A percentile compares a stretch with the other conserved stretches of the same genome.
phyloP scores from a whole-genome alignment of 2,797 vertebrate species.

The Danionella dracula region DNA sequence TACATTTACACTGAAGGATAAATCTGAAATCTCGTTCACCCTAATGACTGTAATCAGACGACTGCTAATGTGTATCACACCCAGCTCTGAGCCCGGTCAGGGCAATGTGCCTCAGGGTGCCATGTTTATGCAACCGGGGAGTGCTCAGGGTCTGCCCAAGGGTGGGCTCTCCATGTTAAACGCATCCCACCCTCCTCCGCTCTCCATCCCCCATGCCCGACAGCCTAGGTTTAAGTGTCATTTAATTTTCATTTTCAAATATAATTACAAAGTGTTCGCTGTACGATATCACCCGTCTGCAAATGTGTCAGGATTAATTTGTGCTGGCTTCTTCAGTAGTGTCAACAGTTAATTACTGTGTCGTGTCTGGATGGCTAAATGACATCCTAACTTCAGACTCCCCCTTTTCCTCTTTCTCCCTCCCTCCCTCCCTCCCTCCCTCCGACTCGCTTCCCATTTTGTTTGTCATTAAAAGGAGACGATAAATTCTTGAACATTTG shows the following conservation, averaged over 20 bases:
- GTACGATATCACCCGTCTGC: slow-evolving; percentile 99
- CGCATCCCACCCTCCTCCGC: not conserved
- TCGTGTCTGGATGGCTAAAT: slow-evolving; percentile 98
- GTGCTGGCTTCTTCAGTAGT: slow-evolving; percentile 99
- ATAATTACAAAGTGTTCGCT: slow-evolving; percentile 99
- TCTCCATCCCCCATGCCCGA: slow-evolving; percentile 70
- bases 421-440: slow-evolving; percentile 64
- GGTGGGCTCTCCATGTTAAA: slow-evolving; percentile 15
- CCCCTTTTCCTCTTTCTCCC: slow-evolving; percentile 47
- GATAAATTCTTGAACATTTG: slow-evolving; percentile 74
- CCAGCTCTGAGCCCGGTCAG: slow-evolving; percentile 6
- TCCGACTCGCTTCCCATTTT: slow-evolving; percentile 72
- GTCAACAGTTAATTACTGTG: slow-evolving; percentile 99
- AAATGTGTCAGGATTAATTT: slow-evolving; percentile 99
- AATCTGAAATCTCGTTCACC: slow-evolving; percentile 26
- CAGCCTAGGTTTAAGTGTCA: slow-evolving; percentile 99
- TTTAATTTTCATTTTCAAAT: slow-evolving; percentile 99
- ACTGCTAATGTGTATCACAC: slow-evolving; percentile 18
- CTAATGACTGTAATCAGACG: slow-evolving; percentile 29
- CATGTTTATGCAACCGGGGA: slow-evolving; percentile 47
- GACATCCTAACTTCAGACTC: slow-evolving; percentile 90
- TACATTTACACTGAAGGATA: slow-evolving; percentile 16
- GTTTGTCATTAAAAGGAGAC: slow-evolving; percentile 78
- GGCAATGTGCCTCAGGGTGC: slow-evolving; percentile 16
- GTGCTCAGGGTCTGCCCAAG: slow-evolving; percentile 31